Conservation (phyloP, 2,888 invertebrate species). For the Salpingus planirostris region DNA sequence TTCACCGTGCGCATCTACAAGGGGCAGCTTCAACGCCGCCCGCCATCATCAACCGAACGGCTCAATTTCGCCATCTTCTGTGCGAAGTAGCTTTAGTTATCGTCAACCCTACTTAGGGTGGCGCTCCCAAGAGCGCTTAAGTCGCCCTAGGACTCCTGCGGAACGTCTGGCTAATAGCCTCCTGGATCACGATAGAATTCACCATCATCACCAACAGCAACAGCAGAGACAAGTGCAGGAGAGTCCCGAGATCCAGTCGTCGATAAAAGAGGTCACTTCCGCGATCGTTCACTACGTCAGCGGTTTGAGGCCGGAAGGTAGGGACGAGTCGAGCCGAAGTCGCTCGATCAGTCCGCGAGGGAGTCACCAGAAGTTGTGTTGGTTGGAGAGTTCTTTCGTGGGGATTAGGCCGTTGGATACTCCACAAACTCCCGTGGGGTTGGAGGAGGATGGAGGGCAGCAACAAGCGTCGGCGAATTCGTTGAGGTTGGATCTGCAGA, state of each 20-base stretch:
- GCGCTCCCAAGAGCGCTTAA: constrained; percentile 75
- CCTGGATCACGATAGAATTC: constrained; percentile 41
- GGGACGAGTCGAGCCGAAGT: constrained; percentile 27
- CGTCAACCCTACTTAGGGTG: constrained; percentile 85
- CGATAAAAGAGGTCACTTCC: constrained; percentile 86
- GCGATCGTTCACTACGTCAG: constrained; percentile 88
- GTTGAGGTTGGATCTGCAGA: constrained; percentile 45
- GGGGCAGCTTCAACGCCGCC: constrained; percentile 58
- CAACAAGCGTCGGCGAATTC: constrained; percentile 35
- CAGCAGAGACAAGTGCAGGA: constrained; percentile 28
- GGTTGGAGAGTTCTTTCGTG: constrained; percentile 90
- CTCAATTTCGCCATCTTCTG: constrained; percentile 55
- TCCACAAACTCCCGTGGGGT: constrained; percentile 62
- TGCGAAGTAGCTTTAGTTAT: constrained; percentile 69
- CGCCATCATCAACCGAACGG: constrained; percentile 43
- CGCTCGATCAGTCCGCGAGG: constrained; percentile 45
- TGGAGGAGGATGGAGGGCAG: constrained; percentile 34
- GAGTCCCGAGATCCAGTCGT: constrained; percentile 65
- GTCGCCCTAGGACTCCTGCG: constrained; percentile 73
- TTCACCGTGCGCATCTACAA: constrained; percentile 64
- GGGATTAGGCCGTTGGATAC: constrained; percentile 78
- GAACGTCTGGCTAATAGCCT: constrained; percentile 67
- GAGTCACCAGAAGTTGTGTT: constrained; percentile 68
- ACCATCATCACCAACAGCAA: constrained; percentile 10
- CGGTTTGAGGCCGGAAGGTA: constrained; percentile 51